These are phyloP conservation scores for Trachelus troglodyta DNA, from an alignment of 2,888 invertebrate genomes.

Conservation along the genomic window DNA sequence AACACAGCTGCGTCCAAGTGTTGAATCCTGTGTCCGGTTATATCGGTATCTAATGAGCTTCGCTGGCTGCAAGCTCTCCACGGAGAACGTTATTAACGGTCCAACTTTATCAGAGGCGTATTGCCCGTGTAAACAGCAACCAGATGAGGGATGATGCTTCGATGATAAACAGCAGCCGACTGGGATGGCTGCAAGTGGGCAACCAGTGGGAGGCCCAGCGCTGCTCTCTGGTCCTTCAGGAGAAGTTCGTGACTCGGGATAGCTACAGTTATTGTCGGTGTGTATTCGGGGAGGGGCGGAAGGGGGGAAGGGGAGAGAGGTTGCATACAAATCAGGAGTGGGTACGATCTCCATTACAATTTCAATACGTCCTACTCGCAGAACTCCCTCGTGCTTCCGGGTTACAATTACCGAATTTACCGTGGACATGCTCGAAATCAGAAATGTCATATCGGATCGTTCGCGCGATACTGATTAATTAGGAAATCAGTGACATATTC, in stretches of 20 bases:
- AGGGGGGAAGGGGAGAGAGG: neutral
- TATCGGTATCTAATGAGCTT: neutral
- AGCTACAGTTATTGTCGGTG: neutral
- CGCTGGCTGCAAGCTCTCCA: neutral
- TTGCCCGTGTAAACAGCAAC: constrained; percentile 19
- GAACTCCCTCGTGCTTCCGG: neutral
- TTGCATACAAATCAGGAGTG: constrained; percentile 13
- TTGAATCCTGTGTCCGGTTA: neutral
- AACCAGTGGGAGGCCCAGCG: neutral
- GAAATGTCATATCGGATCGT: too few relatives aligned
- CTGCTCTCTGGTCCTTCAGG: neutral
- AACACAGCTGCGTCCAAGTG: neutral
- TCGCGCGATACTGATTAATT: neutral
- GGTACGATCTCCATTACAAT: neutral
- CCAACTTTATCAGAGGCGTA: constrained; percentile 34
- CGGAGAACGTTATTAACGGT: constrained; percentile 34
- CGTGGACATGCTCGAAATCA: too few relatives aligned
- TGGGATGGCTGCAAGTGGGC: neutral
- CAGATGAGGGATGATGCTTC: constrained; percentile 33
- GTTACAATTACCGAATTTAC: too few relatives aligned
- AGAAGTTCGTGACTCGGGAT: neutral
- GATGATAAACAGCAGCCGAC: constrained; percentile 31
- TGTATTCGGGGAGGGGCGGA: neutral
- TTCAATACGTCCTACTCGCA: neutral
- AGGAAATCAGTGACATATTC: neutral